Conservation (phyloP, 2,888 invertebrate genomes). For the Pyrgus malvae region DNA sequence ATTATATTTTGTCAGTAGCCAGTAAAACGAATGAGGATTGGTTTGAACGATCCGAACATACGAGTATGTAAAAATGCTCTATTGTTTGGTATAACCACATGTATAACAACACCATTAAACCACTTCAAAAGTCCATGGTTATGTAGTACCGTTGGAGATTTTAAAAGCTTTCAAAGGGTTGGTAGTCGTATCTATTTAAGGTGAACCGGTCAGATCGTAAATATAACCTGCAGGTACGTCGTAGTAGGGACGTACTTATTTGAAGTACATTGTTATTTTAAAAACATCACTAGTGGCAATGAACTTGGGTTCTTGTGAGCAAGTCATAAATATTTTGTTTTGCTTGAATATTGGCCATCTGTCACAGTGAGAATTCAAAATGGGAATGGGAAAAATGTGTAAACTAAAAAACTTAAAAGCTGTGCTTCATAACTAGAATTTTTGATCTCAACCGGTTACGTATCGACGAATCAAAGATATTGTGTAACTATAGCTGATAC, state of each 20-base stretch:
- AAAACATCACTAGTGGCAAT: no score
- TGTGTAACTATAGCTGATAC: no score
- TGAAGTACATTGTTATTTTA: no score
- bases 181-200: conserved; percentile 9
- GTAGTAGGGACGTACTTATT: no score
- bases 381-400: no score
- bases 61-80: not conserved
- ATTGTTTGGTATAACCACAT: conserved; percentile 1
- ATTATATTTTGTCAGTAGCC: not conserved
- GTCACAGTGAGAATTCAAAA: no score
- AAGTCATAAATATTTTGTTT: not conserved
- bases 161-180: conserved; percentile 26
- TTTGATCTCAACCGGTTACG: no score
- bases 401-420: no score
- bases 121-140: conserved; percentile 13
- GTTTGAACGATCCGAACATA: conserved; percentile 9
- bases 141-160: conserved; percentile 7
- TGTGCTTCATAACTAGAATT: no score
- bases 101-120: conserved; percentile 14
- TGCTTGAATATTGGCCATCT: not conserved
- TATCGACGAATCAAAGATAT: no score
- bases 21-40: not conserved
- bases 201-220: not conserved
- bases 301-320: not conserved
- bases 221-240: not conserved